Percentiles rank a stretch among this genome's conserved stretches.
phyloP scores from a whole-genome alignment of 2,113 vertebrate genomes.

The Callipepla californica region DNA sequence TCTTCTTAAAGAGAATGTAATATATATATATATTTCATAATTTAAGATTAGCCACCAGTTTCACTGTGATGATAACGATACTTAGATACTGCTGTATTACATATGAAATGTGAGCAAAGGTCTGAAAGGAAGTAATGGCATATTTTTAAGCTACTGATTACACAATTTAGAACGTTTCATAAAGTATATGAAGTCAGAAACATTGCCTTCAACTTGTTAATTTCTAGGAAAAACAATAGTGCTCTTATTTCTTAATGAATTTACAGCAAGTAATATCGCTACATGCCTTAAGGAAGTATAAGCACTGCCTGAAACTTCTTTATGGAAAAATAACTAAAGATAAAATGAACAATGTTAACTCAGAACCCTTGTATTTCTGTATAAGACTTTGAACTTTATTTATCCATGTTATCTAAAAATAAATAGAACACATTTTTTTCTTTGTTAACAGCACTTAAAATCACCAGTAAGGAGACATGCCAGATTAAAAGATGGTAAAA shows the following conservation, averaged over 20 bases:
- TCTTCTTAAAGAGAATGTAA: conserved; percentile 26
- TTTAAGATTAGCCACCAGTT: not conserved
- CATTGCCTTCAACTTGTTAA: not conserved
- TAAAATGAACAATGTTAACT: not conserved
- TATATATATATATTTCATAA: conserved; percentile 43
- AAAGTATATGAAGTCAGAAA: not conserved
- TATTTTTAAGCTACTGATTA: not conserved
- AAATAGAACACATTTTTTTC: not conserved
- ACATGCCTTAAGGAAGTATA: not conserved
- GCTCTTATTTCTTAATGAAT: not conserved
- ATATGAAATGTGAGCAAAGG: conserved; percentile 20
- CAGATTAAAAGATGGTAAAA: not conserved
- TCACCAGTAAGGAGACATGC: not conserved
- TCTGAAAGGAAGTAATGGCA: not conserved
- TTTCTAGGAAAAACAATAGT: not conserved
- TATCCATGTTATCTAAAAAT: not conserved
- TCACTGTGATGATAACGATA: not conserved
- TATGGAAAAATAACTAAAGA: not conserved
- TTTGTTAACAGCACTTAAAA: not conserved
- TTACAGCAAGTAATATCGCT: not conserved
- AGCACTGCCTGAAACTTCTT: not conserved
- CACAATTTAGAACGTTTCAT: not conserved
- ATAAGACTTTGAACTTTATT: not conserved
- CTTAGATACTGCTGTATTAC: not conserved
- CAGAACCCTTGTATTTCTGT: not conserved